A percentile compares a stretch with the other conserved stretches of the same genome.
Evolutionary conservation across 2,113 vertebrate genomes (phyloP).

Genomic region (Dasypus novemcinctus): DNA sequence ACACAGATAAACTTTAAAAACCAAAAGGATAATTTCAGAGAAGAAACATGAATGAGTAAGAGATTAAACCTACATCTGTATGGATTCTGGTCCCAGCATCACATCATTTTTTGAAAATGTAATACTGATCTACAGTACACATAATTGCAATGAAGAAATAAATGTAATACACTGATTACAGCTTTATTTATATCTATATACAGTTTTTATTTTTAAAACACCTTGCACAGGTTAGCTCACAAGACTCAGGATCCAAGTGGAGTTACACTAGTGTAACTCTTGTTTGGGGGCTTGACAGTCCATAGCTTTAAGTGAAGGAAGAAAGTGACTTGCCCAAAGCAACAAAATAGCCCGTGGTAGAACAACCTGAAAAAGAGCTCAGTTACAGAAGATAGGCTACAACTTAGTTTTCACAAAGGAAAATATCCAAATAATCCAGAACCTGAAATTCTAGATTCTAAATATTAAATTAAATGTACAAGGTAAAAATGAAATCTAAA

Average conservation of each 20-base stretch:
- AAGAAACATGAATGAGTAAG: not conserved
- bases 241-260: not conserved
- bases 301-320: conserved; percentile 46
- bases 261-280: not conserved
- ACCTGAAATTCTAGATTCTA: not conserved
- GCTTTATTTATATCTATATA: not conserved
- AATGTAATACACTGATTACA: not conserved
- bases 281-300: not conserved
- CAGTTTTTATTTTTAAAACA: conserved; percentile 19
- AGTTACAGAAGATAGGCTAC: not conserved
- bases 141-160: not conserved
- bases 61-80: conserved; percentile 14
- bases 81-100: not conserved
- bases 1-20: conserved; percentile 16
- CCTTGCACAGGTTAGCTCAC: not conserved
- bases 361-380: not conserved
- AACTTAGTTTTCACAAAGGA: conserved; percentile 6
- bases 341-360: not conserved
- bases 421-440: not conserved
- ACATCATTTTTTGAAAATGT: conserved; percentile 25
- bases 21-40: not conserved
- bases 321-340: not conserved
- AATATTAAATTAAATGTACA: conserved; percentile 24
- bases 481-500: conserved; percentile 1
- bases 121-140: not conserved